A percentile compares a stretch with the other conserved stretches of the same genome.
These are phyloP conservation scores for Semotilus atromaculatus DNA, from an alignment of 2,797 vertebrate genomes.

Conservation along the genomic window DNA sequence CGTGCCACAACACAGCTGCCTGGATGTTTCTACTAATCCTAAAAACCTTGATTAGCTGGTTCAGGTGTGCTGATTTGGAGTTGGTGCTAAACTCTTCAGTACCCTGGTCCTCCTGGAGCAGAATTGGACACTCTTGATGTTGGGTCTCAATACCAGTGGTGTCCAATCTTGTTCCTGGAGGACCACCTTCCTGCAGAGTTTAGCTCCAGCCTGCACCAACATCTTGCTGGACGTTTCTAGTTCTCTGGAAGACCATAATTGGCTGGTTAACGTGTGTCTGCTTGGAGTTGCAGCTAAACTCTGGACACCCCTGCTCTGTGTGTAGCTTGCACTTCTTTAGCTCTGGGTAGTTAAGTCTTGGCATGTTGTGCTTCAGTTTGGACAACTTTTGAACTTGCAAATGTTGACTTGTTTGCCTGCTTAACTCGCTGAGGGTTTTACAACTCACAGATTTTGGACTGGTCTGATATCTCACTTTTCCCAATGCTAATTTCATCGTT, in stretches of 20 bases:
- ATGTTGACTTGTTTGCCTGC: background rate
- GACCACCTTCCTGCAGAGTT: background rate
- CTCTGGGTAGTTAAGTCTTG: slow-evolving; percentile 48
- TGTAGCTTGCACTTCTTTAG: background rate
- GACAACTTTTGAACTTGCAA: background rate
- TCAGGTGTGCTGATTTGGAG: background rate
- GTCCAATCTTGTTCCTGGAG: background rate
- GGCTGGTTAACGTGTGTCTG: background rate
- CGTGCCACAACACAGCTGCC: background rate
- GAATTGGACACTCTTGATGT: background rate
- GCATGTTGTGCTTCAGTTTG: slow-evolving; percentile 65
- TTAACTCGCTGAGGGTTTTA: background rate
- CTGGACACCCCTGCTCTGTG: background rate
- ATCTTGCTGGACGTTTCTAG: background rate
- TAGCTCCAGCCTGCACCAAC: background rate
- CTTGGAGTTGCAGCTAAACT: background rate
- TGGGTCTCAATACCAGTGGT: background rate
- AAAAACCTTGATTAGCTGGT: background rate
- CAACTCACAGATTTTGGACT: background rate
- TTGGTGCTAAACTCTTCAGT: background rate
- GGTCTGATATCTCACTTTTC: background rate
- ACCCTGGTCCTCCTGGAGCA: background rate
- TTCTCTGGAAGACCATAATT: background rate
- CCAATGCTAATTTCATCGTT: slow-evolving; percentile 22
- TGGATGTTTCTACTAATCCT: background rate